phyloP scores from a whole-genome alignment of 2,113 vertebrate species.

The Neotoma lepida region DNA sequence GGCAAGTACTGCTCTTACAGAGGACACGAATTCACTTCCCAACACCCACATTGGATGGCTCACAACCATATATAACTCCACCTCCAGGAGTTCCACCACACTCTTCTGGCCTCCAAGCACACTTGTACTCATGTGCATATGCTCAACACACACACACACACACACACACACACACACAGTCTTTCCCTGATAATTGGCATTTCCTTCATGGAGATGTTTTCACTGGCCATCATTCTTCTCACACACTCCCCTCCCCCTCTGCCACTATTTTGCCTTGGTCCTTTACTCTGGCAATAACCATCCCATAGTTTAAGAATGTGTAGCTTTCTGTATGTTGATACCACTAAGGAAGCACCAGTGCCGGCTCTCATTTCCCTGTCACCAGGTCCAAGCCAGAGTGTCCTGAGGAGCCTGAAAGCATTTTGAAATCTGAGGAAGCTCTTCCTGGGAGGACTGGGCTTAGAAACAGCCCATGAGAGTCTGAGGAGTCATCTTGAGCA shows the following conservation, averaged over 20 bases:
- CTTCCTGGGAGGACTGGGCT: not conserved
- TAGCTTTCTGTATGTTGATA: not conserved
- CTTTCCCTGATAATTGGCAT: not conserved
- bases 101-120: not conserved
- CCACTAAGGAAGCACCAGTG: not conserved
- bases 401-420: not conserved
- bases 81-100: not conserved
- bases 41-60: not conserved
- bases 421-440: not conserved
- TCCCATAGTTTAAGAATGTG: not conserved
- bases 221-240: slow-evolving; percentile 12
- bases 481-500: not conserved
- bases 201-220: not conserved
- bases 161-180: not conserved
- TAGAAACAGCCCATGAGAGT: not conserved
- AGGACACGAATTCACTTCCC: not conserved
- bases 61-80: not conserved
- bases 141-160: not conserved
- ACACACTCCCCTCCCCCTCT: not conserved
- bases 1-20: not conserved
- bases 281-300: not conserved
- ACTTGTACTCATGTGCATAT: not conserved
- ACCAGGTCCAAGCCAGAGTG: not conserved
- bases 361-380: not conserved
- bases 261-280: not conserved